Conservation (phyloP, 2,113 vertebrate species). For the Hiodon tergisus region DNA sequence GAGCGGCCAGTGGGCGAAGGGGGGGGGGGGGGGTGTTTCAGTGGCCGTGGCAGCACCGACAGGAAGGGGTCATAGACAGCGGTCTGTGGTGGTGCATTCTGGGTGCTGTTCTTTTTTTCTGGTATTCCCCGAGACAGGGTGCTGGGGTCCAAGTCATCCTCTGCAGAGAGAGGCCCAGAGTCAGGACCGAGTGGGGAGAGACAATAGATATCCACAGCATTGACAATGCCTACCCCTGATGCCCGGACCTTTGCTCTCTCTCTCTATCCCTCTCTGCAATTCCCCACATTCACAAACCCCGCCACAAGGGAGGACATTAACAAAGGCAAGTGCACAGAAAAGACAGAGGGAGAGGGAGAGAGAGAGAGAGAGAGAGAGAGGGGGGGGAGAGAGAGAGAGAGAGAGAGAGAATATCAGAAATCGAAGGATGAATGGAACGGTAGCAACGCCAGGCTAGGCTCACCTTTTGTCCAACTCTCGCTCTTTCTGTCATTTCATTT, state of each 20-base stretch:
- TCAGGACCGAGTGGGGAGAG: constrained; percentile 26
- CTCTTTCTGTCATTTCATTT: constrained; percentile 13
- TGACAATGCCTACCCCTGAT: constrained; percentile 44
- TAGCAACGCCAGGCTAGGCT: constrained; percentile 37
- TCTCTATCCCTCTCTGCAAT: constrained; percentile 43
- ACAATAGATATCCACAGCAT: constrained; percentile 48
- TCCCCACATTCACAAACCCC: constrained; percentile 44
- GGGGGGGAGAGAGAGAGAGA: constrained; percentile 5
- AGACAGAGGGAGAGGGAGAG: constrained; percentile 18
- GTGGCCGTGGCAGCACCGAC: too few species aligned
- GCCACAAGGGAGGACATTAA: constrained; percentile 44
- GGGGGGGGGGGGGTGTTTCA: background rate
- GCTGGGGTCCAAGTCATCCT: background rate
- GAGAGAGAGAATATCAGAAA: background rate
- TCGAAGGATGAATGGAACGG: constrained; percentile 32
- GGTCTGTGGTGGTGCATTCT: background rate
- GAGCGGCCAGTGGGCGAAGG: too few species aligned
- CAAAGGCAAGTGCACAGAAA: constrained; percentile 49
- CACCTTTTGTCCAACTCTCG: constrained; percentile 51
- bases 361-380: constrained; percentile 22
- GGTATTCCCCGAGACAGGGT: too few species aligned
- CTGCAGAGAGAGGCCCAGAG: constrained; percentile 25
- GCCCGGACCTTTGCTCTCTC: constrained; percentile 50
- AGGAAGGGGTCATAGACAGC: too few species aligned
- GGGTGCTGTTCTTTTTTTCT: background rate